phyloP scores from a whole-genome alignment of 2,797 vertebrate species.

The Discoglossus pictus region DNA sequence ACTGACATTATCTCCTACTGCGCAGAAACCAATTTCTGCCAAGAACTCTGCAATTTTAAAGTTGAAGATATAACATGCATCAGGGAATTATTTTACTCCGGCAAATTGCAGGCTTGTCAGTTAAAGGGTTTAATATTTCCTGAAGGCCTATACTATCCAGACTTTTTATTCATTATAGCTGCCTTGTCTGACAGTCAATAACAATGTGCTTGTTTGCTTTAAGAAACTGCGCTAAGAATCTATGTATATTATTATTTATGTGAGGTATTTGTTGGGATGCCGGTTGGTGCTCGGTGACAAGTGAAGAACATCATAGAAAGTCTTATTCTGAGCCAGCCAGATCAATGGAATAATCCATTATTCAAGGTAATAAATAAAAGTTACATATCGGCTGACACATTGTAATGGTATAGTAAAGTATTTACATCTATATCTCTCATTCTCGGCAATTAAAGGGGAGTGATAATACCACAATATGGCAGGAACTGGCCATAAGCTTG shows the following conservation, averaged over 20 bases:
- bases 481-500: no score
- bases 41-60: constrained; percentile 71
- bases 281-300: no score
- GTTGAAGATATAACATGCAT: constrained; percentile 67
- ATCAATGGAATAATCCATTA: no score
- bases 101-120: constrained; percentile 73
- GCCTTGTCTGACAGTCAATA: constrained; percentile 60
- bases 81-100: constrained; percentile 67
- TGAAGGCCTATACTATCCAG: constrained; percentile 48
- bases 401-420: no score
- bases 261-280: background rate
- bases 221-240: constrained; percentile 34
- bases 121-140: constrained; percentile 68
- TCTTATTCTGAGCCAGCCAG: no score
- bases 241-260: constrained; percentile 9
- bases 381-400: no score
- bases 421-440: no score
- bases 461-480: no score
- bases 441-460: no score
- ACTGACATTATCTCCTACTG: constrained; percentile 71
- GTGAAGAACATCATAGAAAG: no score
- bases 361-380: no score
- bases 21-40: constrained; percentile 77
- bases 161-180: constrained; percentile 58
- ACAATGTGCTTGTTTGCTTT: constrained; percentile 54